These are phyloP conservation scores for Pomatorhinus ruficollis DNA, from an alignment of 2,113 vertebrate species.

Conservation along the genomic window DNA sequence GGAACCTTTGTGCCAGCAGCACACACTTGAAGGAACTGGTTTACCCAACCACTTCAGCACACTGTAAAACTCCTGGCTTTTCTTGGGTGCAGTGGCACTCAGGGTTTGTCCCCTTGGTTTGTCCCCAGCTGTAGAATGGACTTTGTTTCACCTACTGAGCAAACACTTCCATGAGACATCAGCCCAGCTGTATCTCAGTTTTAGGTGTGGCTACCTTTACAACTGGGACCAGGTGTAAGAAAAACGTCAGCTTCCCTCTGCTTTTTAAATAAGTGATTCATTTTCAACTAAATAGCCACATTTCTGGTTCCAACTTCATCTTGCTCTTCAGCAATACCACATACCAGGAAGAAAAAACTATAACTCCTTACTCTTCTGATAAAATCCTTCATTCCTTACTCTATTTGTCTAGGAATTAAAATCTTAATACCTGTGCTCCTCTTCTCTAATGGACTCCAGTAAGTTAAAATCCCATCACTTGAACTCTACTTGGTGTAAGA, in stretches of 20 bases:
- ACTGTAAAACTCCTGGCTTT: not conserved
- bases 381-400: not conserved
- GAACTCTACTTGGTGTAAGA: not conserved
- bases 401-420: not conserved
- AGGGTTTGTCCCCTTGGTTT: not conserved
- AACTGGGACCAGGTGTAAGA: not conserved
- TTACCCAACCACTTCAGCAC: not conserved
- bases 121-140: not conserved
- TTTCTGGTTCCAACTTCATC: not conserved
- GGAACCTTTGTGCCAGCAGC: not conserved
- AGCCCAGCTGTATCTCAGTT: not conserved
- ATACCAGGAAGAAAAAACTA: not conserved
- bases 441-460: not conserved
- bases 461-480: not conserved
- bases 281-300: not conserved
- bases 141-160: constrained; percentile 28
- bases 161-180: not conserved
- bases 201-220: not conserved
- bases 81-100: not conserved
- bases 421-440: not conserved
- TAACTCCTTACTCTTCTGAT: not conserved
- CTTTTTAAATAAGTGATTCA: not conserved
- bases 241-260: not conserved
- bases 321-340: not conserved
- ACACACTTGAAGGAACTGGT: not conserved